Base-by-base conservation (phyloP, 2,797 vertebrate genomes). In the Babyrousa celebensis region DNA sequence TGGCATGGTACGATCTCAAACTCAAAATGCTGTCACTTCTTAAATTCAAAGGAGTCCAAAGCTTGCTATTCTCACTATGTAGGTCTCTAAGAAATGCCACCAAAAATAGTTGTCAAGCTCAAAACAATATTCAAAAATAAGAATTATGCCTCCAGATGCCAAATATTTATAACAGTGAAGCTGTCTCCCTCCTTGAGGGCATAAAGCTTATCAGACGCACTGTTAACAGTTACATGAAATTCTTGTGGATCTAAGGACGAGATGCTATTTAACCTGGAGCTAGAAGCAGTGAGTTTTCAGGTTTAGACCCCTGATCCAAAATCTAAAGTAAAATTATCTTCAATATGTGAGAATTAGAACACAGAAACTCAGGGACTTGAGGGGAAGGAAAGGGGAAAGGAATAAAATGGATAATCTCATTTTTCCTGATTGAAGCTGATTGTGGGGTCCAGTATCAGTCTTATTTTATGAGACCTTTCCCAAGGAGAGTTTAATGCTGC, bases 111-210 rank as follows among this genome's bases (percentile, higher is more conserved):
- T 58, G 68, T 56, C 32, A 85, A 82, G 52, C 80, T 89, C 89
- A 96, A 79, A 85, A 84, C 48, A 95, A 83, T 93, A 86, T 93
- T 93, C 80, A 91, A 56, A 94, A 90, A 82, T 65, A 8, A 74
- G 95, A 97, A 90, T 63, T 3, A 0, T 91, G 94, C 32, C 93
- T 95, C 71, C 93, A 82, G 84, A 97, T 94, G 96, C 77, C 86
- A 87, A 91, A 27, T 94, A 89, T 96, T 95, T 95, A 71, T 92
- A 77, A 95, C 90, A 96, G 80, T 79, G 88, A 97, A 32, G 15
- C 86, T 93, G 27, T 75, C 85, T 93, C 56, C n/a, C 72, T 94
- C 92, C 72, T 92, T 12, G 14, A 91, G 84, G 71, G 29, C 29
- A 78, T 84, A 54, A 52, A 93, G n/a, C 84, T 77, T 72, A 77